Evolutionary conservation across 2,797 vertebrate genomes (phyloP), one percentile per base, ranked within the genome.

Genomic region (Mus caroli): DNA sequence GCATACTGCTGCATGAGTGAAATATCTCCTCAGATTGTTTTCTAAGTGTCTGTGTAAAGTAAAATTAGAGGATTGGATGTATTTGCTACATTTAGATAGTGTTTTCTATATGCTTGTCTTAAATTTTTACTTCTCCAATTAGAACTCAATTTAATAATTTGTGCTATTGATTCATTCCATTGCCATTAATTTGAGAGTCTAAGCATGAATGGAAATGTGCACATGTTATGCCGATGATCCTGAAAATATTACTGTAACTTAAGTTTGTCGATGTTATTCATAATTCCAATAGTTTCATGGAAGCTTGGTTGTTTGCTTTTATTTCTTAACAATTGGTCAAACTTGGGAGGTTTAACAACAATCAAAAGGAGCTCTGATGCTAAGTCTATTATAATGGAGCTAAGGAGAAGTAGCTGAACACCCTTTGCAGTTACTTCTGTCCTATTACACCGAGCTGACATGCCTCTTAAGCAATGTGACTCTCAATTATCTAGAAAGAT

Each of bases 11-110:
- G 77, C 67, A 85, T 91, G 22, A 89, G 71, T 94, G 58, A 97
- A 93, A 97, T 97, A 97, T 97, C 93, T 98, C 93, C 94, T 98
- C 94, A 96, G 85, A 97, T 97, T 96, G 22, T 26, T 88, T 91
- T 96, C 80, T 94, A n/a, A 92, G 92, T 94, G 56, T 96, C 22
- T 50, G 46, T 84, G 69, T 89, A 85, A 88, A 95, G 75, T n/a
- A 79, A 91, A 92, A 96, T 82, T 95, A 37, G 43, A 86, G 20
- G 4, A 13, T 79, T 94, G 80, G 76, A n/a, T 76, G 12, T 92
- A 3, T 62, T 93, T 83, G 94, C 90, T 88, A 92, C 43, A 58
- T 79, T 94, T 43, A 76, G 12, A 31, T 84, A 69, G 4, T 88
- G 13, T 84, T 89, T 90, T 82, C 84, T 19, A 87, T 89, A 14